Percentiles rank a stretch among this genome's conserved stretches.
These are phyloP conservation scores for Myrmophylax atrothorax DNA, from an alignment of 2,113 vertebrate genomes.

Conservation along the genomic window DNA sequence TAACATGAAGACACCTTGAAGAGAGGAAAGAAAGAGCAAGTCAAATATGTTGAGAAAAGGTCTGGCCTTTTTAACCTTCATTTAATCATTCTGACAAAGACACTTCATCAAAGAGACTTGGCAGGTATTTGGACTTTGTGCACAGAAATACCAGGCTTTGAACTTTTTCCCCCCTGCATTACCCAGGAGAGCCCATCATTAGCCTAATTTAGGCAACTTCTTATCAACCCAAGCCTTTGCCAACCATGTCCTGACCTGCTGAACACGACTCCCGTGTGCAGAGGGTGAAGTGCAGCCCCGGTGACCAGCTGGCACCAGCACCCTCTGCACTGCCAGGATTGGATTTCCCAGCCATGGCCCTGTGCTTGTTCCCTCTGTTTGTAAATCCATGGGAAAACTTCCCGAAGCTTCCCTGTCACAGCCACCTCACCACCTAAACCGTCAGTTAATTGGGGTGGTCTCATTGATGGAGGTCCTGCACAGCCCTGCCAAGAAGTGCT, in stretches of 20 bases:
- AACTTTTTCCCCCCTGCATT: neutral
- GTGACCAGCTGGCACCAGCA: neutral
- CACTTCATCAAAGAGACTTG: slow-evolving; percentile 48
- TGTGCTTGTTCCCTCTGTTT: rapidly evolving
- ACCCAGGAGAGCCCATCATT: slow-evolving; percentile 7
- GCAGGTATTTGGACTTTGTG: slow-evolving; percentile 38
- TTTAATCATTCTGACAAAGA: slow-evolving; percentile 68
- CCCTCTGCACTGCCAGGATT: rapidly evolving
- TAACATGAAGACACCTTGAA: slow-evolving; percentile 73
- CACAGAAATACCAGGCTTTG: neutral
- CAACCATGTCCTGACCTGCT: neutral
- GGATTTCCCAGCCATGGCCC: rapidly evolving
- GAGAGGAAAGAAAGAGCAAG: slow-evolving; percentile 71
- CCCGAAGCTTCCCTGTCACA: rapidly evolving
- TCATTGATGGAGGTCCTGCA: rapidly evolving
- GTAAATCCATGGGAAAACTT: neutral
- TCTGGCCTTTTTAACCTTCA: slow-evolving; percentile 61
- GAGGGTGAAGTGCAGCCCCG: neutral
- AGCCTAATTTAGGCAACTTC: neutral
- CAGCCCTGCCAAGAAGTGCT: neutral
- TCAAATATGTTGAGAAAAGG: slow-evolving; percentile 41
- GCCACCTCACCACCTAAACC: rapidly evolving
- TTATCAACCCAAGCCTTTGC: neutral
- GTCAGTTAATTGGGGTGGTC: rapidly evolving
- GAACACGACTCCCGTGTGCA: rapidly evolving